Conservation (phyloP, 2,113 vertebrate genomes). For the Emberiza fucata region DNA sequence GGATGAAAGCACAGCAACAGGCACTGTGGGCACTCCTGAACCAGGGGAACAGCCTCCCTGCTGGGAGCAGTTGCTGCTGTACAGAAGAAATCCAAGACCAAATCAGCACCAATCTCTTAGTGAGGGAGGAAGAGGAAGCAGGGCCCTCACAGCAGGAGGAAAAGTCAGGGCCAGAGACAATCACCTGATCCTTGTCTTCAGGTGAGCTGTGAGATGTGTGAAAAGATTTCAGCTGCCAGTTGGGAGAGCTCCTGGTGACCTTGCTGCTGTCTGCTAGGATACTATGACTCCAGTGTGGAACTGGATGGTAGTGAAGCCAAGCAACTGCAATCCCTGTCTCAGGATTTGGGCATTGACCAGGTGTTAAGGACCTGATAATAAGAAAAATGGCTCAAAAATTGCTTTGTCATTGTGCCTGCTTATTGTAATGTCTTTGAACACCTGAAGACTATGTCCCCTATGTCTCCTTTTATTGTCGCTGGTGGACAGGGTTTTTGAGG, state of each 20-base stretch:
- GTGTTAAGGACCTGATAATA: background rate
- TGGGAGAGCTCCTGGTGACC: background rate
- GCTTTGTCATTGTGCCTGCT: background rate
- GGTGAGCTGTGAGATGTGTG: background rate
- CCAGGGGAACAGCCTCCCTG: background rate
- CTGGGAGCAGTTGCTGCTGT: background rate
- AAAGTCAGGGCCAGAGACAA: background rate
- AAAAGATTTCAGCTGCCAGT: background rate
- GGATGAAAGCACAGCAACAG: background rate
- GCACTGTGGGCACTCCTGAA: background rate
- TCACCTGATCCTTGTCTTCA: background rate
- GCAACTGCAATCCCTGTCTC: background rate
- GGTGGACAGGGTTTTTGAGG: too few relatives aligned
- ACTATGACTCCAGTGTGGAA: accelerated
- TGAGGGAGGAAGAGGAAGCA: background rate
- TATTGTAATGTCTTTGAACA: background rate
- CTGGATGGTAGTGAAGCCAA: background rate
- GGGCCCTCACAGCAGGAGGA: background rate
- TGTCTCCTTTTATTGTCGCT: too few relatives aligned
- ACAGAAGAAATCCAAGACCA: background rate
- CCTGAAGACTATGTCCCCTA: background rate
- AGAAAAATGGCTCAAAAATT: background rate
- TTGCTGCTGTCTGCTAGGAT: background rate
- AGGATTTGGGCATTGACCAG: background rate
- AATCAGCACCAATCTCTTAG: background rate